phyloP scores from a whole-genome alignment of 64 coral and sea anemone species.

The Montipora efflorescens region DNA sequence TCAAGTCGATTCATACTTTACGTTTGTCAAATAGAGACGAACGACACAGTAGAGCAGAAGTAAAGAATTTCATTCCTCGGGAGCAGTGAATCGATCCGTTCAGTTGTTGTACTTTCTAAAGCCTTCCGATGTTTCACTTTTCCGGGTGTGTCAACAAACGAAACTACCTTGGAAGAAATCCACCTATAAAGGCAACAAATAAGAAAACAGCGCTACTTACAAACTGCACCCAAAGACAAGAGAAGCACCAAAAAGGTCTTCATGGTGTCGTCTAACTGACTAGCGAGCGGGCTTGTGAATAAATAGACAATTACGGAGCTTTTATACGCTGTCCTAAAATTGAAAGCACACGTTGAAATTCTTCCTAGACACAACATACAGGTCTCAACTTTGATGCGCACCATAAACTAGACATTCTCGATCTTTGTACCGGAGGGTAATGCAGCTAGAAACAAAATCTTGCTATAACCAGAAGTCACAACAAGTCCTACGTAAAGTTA shows the following conservation, averaged over 20 bases:
- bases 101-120: too few relatives aligned
- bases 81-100: too few relatives aligned
- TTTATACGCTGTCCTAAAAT: slow-evolving; percentile 15
- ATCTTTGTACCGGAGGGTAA: background rate
- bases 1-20: too few relatives aligned
- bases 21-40: too few relatives aligned
- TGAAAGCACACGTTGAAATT: background rate
- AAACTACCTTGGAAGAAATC: background rate
- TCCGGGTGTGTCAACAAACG: too few relatives aligned
- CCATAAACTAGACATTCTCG: background rate
- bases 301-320: background rate
- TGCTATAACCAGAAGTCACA: background rate
- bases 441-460: background rate
- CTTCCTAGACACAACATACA: background rate
- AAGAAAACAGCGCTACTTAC: slow-evolving; percentile 11
- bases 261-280: background rate
- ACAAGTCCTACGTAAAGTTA: background rate
- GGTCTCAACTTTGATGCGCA: background rate
- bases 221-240: slow-evolving; percentile 1
- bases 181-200: background rate
- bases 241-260: slow-evolving; percentile 43
- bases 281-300: background rate
- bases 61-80: too few relatives aligned
- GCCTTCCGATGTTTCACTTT: too few relatives aligned
- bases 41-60: too few relatives aligned